A percentile compares a stretch with the other conserved stretches of the same genome.
phyloP scores from a whole-genome alignment of 2,888 invertebrate species.

The Lamellibrachia columna region DNA sequence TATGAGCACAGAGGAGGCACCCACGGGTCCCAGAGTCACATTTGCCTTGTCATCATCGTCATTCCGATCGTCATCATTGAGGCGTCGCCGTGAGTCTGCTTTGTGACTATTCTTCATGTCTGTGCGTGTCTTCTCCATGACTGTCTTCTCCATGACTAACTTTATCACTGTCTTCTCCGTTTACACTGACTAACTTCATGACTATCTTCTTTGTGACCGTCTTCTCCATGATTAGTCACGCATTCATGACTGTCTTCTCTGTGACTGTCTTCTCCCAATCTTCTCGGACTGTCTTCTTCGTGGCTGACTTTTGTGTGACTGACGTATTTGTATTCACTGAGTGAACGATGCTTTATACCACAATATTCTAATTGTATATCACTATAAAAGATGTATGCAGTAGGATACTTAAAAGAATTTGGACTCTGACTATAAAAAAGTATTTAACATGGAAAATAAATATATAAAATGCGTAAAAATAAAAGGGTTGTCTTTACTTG shows the following conservation, averaged over 20 bases:
- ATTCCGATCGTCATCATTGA: neutral
- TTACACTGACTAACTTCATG: neutral
- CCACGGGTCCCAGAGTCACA: neutral
- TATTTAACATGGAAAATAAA: too few relatives aligned
- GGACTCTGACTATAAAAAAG: too few relatives aligned
- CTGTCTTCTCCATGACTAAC: neutral
- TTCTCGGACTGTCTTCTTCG: neutral
- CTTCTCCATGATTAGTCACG: too few relatives aligned
- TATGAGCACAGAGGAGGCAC: neutral
- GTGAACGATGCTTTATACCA: neutral
- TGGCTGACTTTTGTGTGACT: neutral
- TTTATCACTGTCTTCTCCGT: neutral
- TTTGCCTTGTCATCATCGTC: neutral
- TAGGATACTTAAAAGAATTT: too few relatives aligned
- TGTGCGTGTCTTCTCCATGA: neutral
- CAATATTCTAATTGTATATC: too few relatives aligned
- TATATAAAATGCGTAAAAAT: too few relatives aligned
- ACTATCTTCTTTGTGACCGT: neutral
- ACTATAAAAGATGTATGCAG: too few relatives aligned
- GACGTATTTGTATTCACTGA: neutral
- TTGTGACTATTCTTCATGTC: neutral
- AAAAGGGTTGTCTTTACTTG: too few relatives aligned
- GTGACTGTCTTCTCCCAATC: neutral
- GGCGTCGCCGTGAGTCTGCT: neutral
- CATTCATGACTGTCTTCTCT: neutral